Evolutionary conservation across 2,797 vertebrate genomes (phyloP).

Genomic region (Chelonia mydas): DNA sequence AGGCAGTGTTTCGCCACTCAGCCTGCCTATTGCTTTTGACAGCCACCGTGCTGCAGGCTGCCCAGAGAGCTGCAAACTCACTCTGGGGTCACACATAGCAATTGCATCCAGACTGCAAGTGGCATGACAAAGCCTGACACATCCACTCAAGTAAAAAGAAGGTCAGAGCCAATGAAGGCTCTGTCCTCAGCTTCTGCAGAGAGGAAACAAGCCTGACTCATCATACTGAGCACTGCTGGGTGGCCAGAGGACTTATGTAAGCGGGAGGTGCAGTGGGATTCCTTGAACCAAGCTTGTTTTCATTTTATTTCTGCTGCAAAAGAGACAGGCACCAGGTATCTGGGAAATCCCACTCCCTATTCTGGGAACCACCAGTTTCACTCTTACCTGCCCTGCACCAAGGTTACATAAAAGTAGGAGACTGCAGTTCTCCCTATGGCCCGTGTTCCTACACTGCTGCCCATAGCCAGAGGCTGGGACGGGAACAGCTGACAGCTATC

Average conservation of each 20-base stretch:
- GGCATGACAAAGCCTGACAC: background rate
- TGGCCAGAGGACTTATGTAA: background rate
- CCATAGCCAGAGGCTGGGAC: background rate
- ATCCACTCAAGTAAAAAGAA: background rate
- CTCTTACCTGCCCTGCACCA: background rate
- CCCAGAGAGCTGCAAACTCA: background rate
- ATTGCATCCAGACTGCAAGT: background rate
- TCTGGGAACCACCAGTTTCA: accelerated
- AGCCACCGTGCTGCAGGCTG: background rate
- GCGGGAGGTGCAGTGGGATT: background rate
- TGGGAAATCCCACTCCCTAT: background rate
- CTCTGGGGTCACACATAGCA: background rate
- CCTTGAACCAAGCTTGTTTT: background rate
- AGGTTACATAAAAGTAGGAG: background rate
- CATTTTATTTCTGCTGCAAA: background rate
- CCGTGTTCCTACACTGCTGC: background rate
- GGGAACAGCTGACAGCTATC: background rate
- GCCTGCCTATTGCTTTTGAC: background rate
- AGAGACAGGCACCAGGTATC: background rate
- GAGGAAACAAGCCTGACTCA: background rate
- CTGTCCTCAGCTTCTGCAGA: background rate
- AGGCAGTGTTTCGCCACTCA: background rate
- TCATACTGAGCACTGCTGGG: accelerated
- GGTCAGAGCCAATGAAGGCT: background rate
- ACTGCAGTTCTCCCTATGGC: accelerated